Base-by-base conservation (phyloP, 2,797 vertebrate genomes). In the Eulemur rubriventer region DNA sequence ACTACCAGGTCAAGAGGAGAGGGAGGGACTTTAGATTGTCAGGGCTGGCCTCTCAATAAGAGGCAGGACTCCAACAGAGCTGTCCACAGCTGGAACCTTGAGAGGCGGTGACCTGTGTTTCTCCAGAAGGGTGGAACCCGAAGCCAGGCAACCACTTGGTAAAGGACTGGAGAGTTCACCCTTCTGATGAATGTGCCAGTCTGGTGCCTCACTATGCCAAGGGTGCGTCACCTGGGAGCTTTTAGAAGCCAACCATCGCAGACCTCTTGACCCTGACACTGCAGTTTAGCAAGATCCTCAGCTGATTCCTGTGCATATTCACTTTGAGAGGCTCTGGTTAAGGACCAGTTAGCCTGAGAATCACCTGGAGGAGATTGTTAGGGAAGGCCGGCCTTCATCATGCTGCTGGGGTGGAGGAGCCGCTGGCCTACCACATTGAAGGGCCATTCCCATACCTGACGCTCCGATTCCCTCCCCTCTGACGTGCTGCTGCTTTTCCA, bases 1-100 rank as follows among this genome's bases (percentile, higher is more conserved):
- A 63, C 72, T n/a, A 81, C 65, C 35, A 41, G 52, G 35, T 76
- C 28, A 50, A 28, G 20, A 91, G 26, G 59, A 70, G 61, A 52
- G 41, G 38, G 38, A 18, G 33, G 43, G 41, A 16, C 69, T 75
- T 82, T 1, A 55, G 61, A 55, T 83, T 89, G 65, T 17, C 33
- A 6, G 3, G 12, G 18, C 24, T 59, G 33, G 48, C 1, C 0
- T 52, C 35, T n/a, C 22, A 57, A 1, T 24, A 12, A 13, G 38
- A 94, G 46, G 73, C 79, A 59, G 63, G 11, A 38, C 20, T 8
- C 78, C 48, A 9, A 4, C 22, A 13, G 69, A 52, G 52, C 35
- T 43, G 59, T 48, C 24, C 20, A 5, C 52, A 22, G n/a, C n/a
- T 20, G 22, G 61, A 33, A 55, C 55, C 55, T 28, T 20, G 57